Base-by-base conservation (phyloP, 2,797 vertebrate species). In the Bufotes viridis region DNA sequence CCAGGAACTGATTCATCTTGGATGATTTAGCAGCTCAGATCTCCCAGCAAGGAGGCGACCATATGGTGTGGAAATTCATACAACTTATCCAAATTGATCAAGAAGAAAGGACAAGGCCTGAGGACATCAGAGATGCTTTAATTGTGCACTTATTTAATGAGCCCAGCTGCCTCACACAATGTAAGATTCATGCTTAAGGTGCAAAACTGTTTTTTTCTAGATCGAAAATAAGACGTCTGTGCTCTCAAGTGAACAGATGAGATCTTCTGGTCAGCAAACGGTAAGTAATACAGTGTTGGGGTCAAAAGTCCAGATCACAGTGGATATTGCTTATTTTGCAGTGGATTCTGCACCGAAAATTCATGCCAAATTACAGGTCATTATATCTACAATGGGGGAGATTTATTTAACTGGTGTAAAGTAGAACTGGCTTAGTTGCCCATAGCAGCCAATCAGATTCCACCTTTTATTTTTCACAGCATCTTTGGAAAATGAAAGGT, bases 61-160 rank as follows among this genome's bases (percentile, higher is more conserved):
- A 86, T 79, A 79, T 79, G 85, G 76, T 55, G 76, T 53, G 29
- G 63, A 76, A 85, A 78, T 24, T 81, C 29, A 78, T 60, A 75
- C 57, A 85, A 29, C 22, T 49, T 29, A n/a, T 84, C 15, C 69
- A 61, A 17, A 26, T 57, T 34, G 65, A 61, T 85, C 65, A 7
- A 34, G 60, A 51, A 42, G 42, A 22, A 26, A 76, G 74, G 58
- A 85, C 72, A 55, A 34, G 24, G 60, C 74, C 84, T 67, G 42
- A n/a, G 74, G 84, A 78, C 60, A 85, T 85, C 84, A 85, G 67
- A 85, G 74, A 65, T 26, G 17, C 42, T 63, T 65, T 75, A n/a
- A 78, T 78, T 85, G 72, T 76, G 72, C 72, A 76, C 72, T 76
- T 29, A 42, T 24, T 63, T n/a, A 51, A 53, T 55, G 63, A 76